A percentile compares a stretch with the other conserved stretches of the same genome.
phyloP scores from a whole-genome alignment of 2,888 invertebrate genomes.

The Barypeithes pellucidus region DNA sequence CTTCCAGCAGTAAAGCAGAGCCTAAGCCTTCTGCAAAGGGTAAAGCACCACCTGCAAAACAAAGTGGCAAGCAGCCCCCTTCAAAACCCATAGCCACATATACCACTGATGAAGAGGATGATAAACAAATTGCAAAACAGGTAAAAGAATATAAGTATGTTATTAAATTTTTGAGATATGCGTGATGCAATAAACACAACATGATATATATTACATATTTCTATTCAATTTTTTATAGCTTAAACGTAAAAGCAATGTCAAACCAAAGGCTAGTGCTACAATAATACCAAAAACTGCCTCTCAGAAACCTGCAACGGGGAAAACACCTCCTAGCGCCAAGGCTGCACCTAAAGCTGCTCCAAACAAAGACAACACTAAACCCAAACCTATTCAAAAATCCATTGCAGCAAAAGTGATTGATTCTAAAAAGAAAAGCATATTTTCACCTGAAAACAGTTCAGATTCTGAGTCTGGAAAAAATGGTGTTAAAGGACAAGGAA shows the following conservation, averaged over 20 bases:
- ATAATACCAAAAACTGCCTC: constrained; percentile 73
- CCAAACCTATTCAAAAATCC: constrained; percentile 35
- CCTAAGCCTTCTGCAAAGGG: constrained; percentile 57
- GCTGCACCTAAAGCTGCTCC: constrained; percentile 49
- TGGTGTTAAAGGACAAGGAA: constrained; percentile 27
- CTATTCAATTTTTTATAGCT: constrained; percentile 47
- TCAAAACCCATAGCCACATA: constrained; percentile 55
- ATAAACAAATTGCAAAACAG: constrained; percentile 56
- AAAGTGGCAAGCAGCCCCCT: constrained; percentile 53
- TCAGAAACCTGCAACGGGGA: constrained; percentile 56
- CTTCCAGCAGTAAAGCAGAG: constrained; percentile 51
- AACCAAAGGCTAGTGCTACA: constrained; percentile 78
- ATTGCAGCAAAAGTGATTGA: constrained; percentile 54
- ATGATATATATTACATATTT: constrained; percentile 59
- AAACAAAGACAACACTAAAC: constrained; percentile 47
- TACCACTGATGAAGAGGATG: constrained; percentile 66
- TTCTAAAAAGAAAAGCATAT: constrained; percentile 84
- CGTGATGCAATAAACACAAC: constrained; percentile 58
- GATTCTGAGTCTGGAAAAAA: constrained; percentile 73
- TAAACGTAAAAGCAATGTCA: constrained; percentile 74
- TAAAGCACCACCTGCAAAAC: constrained; percentile 54
- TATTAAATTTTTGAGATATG: no score
- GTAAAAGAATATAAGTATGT: constrained; percentile 13
- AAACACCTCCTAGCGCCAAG: constrained; percentile 52
- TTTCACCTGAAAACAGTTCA: constrained; percentile 86